Percentiles rank a stretch among this genome's conserved stretches.
Conservation (phyloP, 1,140 invertebrate species). For the Pemphigus obesinymphae region DNA sequence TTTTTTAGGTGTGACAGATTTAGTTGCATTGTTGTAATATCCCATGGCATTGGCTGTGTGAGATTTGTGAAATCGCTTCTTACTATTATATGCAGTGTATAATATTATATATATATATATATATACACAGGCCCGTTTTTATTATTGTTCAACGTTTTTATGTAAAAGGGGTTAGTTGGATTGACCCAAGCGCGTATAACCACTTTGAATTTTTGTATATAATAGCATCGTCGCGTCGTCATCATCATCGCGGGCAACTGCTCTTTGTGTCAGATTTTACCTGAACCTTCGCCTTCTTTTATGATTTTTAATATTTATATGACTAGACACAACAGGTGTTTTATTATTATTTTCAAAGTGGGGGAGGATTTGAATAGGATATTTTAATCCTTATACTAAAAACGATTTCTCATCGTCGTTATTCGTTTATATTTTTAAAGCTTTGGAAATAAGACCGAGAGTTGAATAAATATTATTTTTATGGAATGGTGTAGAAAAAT, state of each 20-base stretch:
- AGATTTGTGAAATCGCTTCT: constrained; percentile 6
- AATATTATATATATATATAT: too few species aligned
- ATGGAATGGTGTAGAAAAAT: neutral
- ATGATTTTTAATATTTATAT: constrained; percentile 6
- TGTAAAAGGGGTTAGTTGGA: constrained; percentile 35
- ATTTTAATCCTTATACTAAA: constrained; percentile 12
- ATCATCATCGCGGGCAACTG: neutral
- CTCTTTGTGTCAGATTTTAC: constrained; percentile 29
- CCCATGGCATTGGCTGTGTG: neutral
- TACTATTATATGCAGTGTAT: neutral
- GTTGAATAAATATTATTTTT: neutral
- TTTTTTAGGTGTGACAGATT: constrained; percentile 40
- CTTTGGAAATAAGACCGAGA: neutral
- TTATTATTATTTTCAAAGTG: neutral
- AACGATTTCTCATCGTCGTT: constrained; percentile 8
- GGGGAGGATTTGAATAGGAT: constrained; percentile 20
- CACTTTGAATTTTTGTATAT: constrained; percentile 28
- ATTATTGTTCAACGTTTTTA: constrained; percentile 24
- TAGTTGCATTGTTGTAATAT: constrained; percentile 27
- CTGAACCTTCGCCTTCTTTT: constrained; percentile 14
- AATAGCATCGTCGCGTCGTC: too few species aligned
- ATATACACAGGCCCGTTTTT: neutral
- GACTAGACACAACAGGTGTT: neutral
- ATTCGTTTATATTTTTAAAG: neutral
- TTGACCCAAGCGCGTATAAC: constrained; percentile 19